Evolutionary conservation across 2,888 invertebrate species (phyloP), one percentile per base, ranked within the genome.

Genomic region (Yponomeuta evonymella): DNA sequence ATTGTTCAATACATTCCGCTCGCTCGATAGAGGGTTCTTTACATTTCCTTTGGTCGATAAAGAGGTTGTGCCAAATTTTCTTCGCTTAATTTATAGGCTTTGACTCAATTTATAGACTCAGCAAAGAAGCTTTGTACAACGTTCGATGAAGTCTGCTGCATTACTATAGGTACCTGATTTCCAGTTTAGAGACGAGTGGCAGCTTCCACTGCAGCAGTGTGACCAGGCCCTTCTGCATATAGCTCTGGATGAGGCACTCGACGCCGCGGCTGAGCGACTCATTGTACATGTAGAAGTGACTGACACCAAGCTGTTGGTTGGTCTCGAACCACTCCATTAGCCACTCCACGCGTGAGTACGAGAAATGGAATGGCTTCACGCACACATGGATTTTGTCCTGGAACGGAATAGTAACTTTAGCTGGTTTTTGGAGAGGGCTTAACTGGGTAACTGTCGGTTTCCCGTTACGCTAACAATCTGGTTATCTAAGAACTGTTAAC

Each of bases 281-380:
- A 84, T 98, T 98, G 91, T 98, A 98, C 88, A 98, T 95, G 70
- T 97, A 97, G 86, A 98, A 97, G 84, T 97, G 97, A 70, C 94
- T 94, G 63, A 96, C 96, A 0, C 98, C 98, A 75, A 98, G 90
- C 64, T 98, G 87, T 10, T 95, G 93, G 86, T 98, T 97, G 77
- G 98, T 90, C 86, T 98, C 98, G 78, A 98, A 94, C 93, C 98
- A 98, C 88, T 98, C 98, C 77, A 97, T 89, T 75, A 98, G 91
- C 93, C 97, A 96, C 72, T 97, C 90, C 5, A 95, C 95, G 76
- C 96, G 95, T 80, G 97, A 95, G 85, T 97, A 98, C 76, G 96
- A 94, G 84, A 96, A 98, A 86, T 98, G 98, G 74, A 98, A 94
- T 0, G 98, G 98, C 81, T 98, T 98, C 62, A 98, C 97, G 85